phyloP scores from a whole-genome alignment of 2,797 vertebrate species.

The Falco cherrug region DNA sequence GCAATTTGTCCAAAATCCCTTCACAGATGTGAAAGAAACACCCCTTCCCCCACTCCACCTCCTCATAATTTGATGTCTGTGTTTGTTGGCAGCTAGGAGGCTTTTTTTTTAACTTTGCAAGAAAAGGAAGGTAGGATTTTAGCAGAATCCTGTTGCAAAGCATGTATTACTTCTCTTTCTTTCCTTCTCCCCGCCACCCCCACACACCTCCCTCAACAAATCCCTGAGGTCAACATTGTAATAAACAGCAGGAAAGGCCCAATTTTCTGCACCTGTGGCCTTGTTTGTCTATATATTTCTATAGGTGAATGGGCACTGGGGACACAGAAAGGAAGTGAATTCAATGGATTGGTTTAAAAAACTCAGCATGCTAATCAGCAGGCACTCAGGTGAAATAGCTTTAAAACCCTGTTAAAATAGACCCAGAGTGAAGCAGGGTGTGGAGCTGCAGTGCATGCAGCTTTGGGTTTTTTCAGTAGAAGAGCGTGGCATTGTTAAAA shows the following conservation, averaged over 20 bases:
- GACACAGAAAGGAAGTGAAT: slow-evolving; percentile 66
- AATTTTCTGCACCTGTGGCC: slow-evolving; percentile 73
- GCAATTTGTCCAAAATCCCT: background rate
- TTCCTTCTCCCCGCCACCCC: background rate
- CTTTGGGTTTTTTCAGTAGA: background rate
- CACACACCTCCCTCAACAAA: background rate
- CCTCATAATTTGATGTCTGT: background rate
- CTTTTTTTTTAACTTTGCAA: background rate
- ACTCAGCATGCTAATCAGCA: slow-evolving; percentile 65
- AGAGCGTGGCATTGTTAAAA: slow-evolving; percentile 37
- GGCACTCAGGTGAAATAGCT: slow-evolving; percentile 68
- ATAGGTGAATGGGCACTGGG: slow-evolving; percentile 65
- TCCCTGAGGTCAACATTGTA: slow-evolving; percentile 54
- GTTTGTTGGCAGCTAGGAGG: background rate
- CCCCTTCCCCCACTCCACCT: background rate
- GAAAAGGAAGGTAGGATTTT: slow-evolving; percentile 40
- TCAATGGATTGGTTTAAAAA: slow-evolving; percentile 67
- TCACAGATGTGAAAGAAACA: background rate
- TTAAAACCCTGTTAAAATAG: slow-evolving; percentile 48
- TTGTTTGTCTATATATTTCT: slow-evolving; percentile 68
- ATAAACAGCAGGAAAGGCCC: slow-evolving; percentile 70
- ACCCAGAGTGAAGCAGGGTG: background rate
- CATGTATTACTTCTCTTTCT: background rate
- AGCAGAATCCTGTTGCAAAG: slow-evolving; percentile 18
- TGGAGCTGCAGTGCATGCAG: background rate